These are phyloP conservation scores for Xiphophorus birchmanni DNA, from an alignment of 2,797 vertebrate genomes.

Conservation along the genomic window DNA sequence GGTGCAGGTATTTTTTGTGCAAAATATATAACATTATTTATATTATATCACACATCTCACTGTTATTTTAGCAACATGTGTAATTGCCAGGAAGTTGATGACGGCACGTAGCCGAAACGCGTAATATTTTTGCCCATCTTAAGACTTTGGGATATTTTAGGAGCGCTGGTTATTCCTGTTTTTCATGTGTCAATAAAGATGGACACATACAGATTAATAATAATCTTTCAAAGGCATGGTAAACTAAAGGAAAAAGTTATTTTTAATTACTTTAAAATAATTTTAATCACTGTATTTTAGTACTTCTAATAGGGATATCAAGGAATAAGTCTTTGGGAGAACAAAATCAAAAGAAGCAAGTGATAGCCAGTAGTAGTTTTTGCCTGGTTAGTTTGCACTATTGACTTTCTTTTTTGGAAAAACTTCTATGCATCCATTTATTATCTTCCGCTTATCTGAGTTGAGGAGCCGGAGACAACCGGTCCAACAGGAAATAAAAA, in stretches of 20 bases:
- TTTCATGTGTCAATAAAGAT: neutral
- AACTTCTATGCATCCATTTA: neutral
- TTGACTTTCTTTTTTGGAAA: neutral
- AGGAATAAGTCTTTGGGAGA: neutral
- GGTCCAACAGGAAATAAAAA: neutral
- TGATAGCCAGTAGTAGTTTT: neutral
- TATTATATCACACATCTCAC: neutral
- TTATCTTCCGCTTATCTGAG: neutral
- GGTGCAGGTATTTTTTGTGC: constrained; percentile 33
- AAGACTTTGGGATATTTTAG: neutral
- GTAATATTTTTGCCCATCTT: neutral
- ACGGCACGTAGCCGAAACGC: too few species aligned
- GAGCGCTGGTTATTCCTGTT: neutral
- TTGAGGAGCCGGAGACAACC: neutral
- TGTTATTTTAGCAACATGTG: neutral
- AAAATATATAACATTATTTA: constrained; percentile 6
- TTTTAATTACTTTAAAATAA: neutral
- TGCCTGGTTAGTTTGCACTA: neutral
- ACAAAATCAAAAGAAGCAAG: neutral
- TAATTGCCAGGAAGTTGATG: too few species aligned
- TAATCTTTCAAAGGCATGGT: neutral
- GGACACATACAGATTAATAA: neutral
- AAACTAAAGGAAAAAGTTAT: neutral
- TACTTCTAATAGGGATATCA: neutral
- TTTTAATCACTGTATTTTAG: neutral